Base-by-base conservation (phyloP, 2,797 vertebrate species). In the Bryconaethiops microstoma region DNA sequence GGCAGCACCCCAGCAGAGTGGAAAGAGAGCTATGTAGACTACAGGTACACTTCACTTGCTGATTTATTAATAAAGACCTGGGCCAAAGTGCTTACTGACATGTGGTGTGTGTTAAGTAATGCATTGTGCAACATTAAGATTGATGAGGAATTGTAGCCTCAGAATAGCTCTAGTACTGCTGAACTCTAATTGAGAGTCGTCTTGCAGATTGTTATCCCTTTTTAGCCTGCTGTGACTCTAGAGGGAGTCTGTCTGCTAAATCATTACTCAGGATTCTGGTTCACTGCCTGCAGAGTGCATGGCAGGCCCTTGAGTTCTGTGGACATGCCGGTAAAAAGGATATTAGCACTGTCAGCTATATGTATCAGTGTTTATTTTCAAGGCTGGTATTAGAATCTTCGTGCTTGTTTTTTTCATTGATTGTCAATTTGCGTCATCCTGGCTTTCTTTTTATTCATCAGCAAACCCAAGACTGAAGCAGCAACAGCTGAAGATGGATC, bases 21-120 rank as follows among this genome's bases (percentile, higher is more conserved):
- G 97, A 97, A 82, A 74, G 85, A 90, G 2, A 90, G 93, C 0
- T 98, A 99, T 0, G 90, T 96, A 0, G 97, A 98, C 88, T 99
- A 96, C 90, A 96, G 96, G 97, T 98, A 89, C 13, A 4, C 12
- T 59, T 16, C 13, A 8, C n/a, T 14, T 19, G 39, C 71, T 25
- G 2, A 5, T 8, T 2, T 48, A 42, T 67, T 19, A 21, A 7
- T 14, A 1, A 16, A 42, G 29, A 42, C 17, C 8, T 54, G 45
- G 39, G 55, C 10, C 12, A 12, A 50, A 50, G 48, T 52, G 3
- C 10, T 52, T 52, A 14, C 48, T 14, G 10, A 52, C 48, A 25
- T 60, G 3, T 21, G 2, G 19, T 1, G 19, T 23, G 45, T 39
- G 40, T 19, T 35, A 8, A 39, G n/a, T 54, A 50, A 7, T 5